Evolutionary conservation across 2,888 invertebrate genomes (phyloP).

Genomic region (Himalopsyche kuldschensis): DNA sequence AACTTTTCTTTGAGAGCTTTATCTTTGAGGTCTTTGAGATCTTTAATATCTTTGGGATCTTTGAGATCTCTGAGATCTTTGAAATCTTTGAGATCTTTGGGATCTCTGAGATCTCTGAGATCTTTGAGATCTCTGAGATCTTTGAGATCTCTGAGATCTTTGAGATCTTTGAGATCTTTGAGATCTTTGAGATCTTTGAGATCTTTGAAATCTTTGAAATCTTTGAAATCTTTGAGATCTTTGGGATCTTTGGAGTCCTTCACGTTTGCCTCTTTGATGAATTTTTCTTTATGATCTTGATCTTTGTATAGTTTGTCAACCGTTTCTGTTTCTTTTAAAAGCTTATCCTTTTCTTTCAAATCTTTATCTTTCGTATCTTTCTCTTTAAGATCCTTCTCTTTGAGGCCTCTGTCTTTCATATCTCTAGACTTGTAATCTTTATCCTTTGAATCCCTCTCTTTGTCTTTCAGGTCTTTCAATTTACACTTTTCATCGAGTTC

Average conservation of each 20-base stretch:
- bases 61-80: neutral
- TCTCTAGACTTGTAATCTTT: conserved; percentile 44
- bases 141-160: neutral
- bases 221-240: neutral
- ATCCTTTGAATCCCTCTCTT: conserved; percentile 44
- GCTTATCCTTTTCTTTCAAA: neutral
- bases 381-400: conserved; percentile 19
- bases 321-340: neutral
- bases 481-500: conserved; percentile 51
- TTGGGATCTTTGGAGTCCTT: neutral
- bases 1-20: too few relatives aligned
- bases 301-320: neutral
- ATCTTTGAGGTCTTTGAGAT: neutral
- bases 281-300: neutral
- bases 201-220: neutral
- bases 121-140: neutral
- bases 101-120: neutral
- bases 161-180: neutral
- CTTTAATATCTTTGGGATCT: too few relatives aligned
- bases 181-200: neutral
- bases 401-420: conserved; percentile 43
- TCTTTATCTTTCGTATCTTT: conserved; percentile 10
- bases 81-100: neutral
- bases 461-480: conserved; percentile 50
- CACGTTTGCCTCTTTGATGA: neutral